Evolutionary conservation across 1,140 invertebrate genomes (phyloP), one percentile per base, ranked within the genome.

Genomic region (Amphibalanus amphitrite): DNA sequence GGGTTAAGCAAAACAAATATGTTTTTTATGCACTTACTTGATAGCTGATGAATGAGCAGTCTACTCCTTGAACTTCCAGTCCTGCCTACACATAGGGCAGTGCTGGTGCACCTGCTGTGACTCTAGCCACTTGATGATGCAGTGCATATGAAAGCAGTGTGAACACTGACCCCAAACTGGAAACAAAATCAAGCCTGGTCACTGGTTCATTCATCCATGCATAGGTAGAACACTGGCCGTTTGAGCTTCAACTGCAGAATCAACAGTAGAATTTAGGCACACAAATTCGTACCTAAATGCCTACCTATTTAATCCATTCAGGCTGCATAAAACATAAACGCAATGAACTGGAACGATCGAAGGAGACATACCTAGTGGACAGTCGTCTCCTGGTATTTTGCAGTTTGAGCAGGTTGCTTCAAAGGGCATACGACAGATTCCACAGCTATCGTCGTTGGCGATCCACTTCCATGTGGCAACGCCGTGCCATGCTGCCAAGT

Each of bases 111-210:
- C 87, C 79, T 94, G 91, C 82, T 98, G 95, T 26, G 95, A 92
- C 78, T 97, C 93, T 64, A 98, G 84, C 97, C 97, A 99, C 86
- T 98, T 98, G 81, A 97, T 93, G 78, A 99, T 99, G 81, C 97
- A 99, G 81, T 99, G 97, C 80, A 98, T 98, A 80, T 99, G 97
- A 81, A 99, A 99, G 82, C 95, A 97, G 83, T 99, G 97, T 0
- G 93, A 95, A 82, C 97, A 99, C 77, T 94, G 88, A 73, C 97
- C 96, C 94, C 95, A 97, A 74, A 98, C 96, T 89, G 81, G n/a
- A n/a, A n/a, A n/a, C n/a, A n/a, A n/a, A n/a, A n/a, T n/a, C n/a
- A n/a, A n/a, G n/a, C n/a, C n/a, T n/a, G n/a, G n/a, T n/a, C n/a
- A n/a, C n/a, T n/a, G n/a, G n/a, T n/a, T n/a, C n/a, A n/a, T n/a